Evolutionary conservation across 2,113 vertebrate species (phyloP), one percentile per base, ranked within the genome.

Genomic region (Anoplopoma fimbria): DNA sequence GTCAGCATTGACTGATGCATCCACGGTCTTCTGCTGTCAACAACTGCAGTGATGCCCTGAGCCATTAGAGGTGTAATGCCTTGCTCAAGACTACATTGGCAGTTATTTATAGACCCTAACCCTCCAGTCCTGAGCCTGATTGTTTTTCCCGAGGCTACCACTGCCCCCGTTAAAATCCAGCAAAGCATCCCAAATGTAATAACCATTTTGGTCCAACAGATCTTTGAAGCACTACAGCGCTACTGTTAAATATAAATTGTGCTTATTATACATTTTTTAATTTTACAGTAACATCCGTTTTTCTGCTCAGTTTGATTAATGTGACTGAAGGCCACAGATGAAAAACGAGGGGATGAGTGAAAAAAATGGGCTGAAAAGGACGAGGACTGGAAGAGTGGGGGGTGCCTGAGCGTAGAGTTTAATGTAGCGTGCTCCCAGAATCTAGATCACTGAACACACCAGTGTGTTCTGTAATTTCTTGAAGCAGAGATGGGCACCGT

Each of bases 381-480:
- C 68, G 60, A 78, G 29, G 83, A 83, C 36, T 68, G 75, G 83
- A 81, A 57, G 83, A 65, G 65, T 9, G 2, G 23, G 73, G 81
- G 36, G 79, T 55, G 85, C 15, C 67, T 69, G 69, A 85, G 81
- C 29, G 17, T 33, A 25, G 79, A 81, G 89, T 85, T 83, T 88
- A 94, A 91, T 91, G 92, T 91, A 90, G 84, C 91, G 69, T 93
- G 87, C 64, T 61, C 5, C 42, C 77, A 85, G 83, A 92, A 93
- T 93, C 91, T 90, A 91, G 93, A 92, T 93, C 93, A 94, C 89
- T 94, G 91, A 90, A 86, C 93, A 94, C 91, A 90, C 87, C 69
- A 90, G 72, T 88, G 87, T 80, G 86, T 86, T 86, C 71, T 61
- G 63, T 88, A 63, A 86, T 79, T 76, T 87, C 85, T 87, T 85